These are phyloP conservation scores for Leptopilina boulardi DNA, from an alignment of 1,140 invertebrate genomes.

Conservation along the genomic window DNA sequence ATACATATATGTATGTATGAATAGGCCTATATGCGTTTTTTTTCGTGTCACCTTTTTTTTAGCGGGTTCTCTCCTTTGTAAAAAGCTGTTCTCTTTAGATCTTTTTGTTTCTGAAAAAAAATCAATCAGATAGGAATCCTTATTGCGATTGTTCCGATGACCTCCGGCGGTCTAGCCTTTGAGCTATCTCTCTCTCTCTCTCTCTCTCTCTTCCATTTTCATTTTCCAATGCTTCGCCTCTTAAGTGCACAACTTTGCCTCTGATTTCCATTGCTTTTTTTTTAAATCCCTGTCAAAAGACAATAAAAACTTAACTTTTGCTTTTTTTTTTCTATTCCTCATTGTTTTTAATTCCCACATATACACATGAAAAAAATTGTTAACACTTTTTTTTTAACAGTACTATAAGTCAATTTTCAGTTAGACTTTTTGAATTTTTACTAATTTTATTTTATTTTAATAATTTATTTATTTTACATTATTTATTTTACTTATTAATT, in stretches of 20 bases:
- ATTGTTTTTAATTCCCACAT: no score
- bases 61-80: background rate
- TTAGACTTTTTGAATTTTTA: no score
- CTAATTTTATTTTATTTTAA: no score
- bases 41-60: background rate
- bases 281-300: background rate
- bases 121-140: constrained; percentile 52
- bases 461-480: no score
- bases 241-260: background rate
- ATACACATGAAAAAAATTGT: no score
- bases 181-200: background rate
- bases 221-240: background rate
- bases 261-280: background rate
- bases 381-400: no score
- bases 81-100: constrained; percentile 29
- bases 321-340: no score
- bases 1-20: background rate
- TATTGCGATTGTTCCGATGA: constrained; percentile 49
- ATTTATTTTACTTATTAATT: no score
- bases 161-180: constrained; percentile 34
- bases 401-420: no score
- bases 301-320: background rate
- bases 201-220: background rate
- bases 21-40: constrained; percentile 1
- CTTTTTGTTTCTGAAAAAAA: constrained; percentile 51